Conservation (phyloP, 2,797 vertebrate genomes). For the Dicrostonyx torquatus region DNA sequence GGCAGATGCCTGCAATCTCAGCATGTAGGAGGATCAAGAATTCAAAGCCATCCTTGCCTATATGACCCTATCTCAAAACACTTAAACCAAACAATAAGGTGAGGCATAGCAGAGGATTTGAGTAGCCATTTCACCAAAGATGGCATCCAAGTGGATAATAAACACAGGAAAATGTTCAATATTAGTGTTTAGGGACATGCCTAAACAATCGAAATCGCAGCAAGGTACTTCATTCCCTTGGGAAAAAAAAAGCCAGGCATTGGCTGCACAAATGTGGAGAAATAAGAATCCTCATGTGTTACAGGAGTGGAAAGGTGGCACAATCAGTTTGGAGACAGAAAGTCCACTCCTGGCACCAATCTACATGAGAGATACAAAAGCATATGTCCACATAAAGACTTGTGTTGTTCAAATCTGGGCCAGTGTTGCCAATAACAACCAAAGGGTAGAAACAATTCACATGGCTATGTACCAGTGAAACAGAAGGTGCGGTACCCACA, state of each 20-base stretch:
- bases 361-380: not conserved
- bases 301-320: not conserved
- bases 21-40: not conserved
- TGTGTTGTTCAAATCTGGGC: not conserved
- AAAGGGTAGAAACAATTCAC: not conserved
- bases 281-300: not conserved
- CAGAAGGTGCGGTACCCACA: not conserved
- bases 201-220: not conserved
- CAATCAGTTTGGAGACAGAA: not conserved
- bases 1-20: not conserved
- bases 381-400: not conserved
- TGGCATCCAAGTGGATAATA: not conserved
- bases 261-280: not conserved
- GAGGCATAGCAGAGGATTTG: not conserved
- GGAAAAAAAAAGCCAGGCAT: not conserved
- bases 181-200: not conserved
- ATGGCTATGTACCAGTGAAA: not conserved
- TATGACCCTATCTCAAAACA: not conserved
- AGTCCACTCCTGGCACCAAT: not conserved
- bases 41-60: not conserved
- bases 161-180: not conserved
- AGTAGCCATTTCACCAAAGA: conserved; percentile 17
- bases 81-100: not conserved
- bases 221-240: not conserved
- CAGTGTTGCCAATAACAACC: not conserved